Evolutionary conservation across 2,888 invertebrate species (phyloP), one percentile per base, ranked within the genome.

Genomic region (Acanthosepion lycidas): DNA sequence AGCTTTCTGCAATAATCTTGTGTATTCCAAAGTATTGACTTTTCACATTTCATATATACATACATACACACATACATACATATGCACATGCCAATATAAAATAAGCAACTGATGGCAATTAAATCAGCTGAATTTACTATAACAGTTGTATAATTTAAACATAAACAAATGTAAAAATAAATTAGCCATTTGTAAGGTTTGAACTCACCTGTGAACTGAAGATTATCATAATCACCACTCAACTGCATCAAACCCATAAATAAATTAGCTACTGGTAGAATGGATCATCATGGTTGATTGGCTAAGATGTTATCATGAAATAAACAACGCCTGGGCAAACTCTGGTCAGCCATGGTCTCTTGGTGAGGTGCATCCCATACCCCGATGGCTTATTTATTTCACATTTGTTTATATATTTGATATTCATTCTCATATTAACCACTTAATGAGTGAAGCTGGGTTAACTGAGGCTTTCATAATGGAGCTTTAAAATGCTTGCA

Each of bases 401-500:
- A 33, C 78, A 78, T 78, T 78, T n/a, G n/a, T 78, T 78, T 78
- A 78, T 78, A n/a, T n/a, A 33, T 78, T 33, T 33, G 78, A 78
- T 78, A 78, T n/a, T 78, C n/a, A 78, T 78, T 78, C 78, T 78
- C n/a, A 15, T 78, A 78, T 78, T n/a, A 78, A 78, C 12, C 15
- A n/a, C 78, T 78, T 78, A 78, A 78, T 78, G 78, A 78, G n/a
- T 78, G n/a, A n/a, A 78, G 78, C 78, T 78, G 78, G 12, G 78
- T 78, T 33, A 78, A 78, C 78, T 78, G 78, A 78, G n/a, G n/a
- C 78, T 78, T 78, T 78, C 78, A 78, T 78, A 78, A 78, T 78
- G 78, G 33, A 78, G 78, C 78, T 78, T 78, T 78, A 78, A 78
- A 78, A 78, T 78, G 78, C n/a, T 78, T 78, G n/a, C 78, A n/a